Evolutionary conservation across 1,140 invertebrate genomes (phyloP).

Genomic region (Parasteatoda tepidariorum): DNA sequence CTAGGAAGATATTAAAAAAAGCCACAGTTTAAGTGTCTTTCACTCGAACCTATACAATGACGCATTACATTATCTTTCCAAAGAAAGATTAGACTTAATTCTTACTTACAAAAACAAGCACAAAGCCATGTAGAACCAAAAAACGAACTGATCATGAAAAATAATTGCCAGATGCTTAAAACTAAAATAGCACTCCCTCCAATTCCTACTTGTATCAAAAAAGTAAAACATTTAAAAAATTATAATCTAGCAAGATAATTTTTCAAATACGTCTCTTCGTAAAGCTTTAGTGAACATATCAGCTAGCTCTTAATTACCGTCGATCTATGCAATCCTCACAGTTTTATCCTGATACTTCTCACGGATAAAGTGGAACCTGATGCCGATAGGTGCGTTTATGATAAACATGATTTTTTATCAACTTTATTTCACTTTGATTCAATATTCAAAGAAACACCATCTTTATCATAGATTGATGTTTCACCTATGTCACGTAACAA

Average conservation of each 20-base stretch:
- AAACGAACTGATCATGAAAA: too few species aligned
- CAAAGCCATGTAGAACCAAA: too few species aligned
- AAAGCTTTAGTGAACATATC: conserved; percentile 67
- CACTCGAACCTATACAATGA: too few species aligned
- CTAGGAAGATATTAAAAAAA: too few species aligned
- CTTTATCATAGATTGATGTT: neutral
- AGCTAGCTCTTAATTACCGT: conserved; percentile 64
- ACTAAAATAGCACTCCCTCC: too few species aligned
- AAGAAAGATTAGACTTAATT: too few species aligned
- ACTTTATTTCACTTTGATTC: conserved; percentile 65
- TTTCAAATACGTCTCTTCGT: neutral
- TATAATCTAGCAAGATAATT: too few species aligned
- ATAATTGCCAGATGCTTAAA: too few species aligned
- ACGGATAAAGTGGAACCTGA: conserved; percentile 67
- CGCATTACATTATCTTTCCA: too few species aligned
- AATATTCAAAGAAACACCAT: conserved; percentile 60
- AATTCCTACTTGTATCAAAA: neutral
- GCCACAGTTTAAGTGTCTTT: too few species aligned
- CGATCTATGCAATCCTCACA: neutral
- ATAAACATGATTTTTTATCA: conserved; percentile 67
- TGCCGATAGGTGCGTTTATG: conserved; percentile 67
- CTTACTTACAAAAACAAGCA: too few species aligned
- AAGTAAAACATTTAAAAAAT: neutral
- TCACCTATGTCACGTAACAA: neutral
- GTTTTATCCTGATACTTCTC: conserved; percentile 62